A percentile compares a stretch with the other conserved stretches of the same genome.
These are phyloP conservation scores for Grus americana DNA, from an alignment of 2,113 vertebrate species.

Conservation along the genomic window DNA sequence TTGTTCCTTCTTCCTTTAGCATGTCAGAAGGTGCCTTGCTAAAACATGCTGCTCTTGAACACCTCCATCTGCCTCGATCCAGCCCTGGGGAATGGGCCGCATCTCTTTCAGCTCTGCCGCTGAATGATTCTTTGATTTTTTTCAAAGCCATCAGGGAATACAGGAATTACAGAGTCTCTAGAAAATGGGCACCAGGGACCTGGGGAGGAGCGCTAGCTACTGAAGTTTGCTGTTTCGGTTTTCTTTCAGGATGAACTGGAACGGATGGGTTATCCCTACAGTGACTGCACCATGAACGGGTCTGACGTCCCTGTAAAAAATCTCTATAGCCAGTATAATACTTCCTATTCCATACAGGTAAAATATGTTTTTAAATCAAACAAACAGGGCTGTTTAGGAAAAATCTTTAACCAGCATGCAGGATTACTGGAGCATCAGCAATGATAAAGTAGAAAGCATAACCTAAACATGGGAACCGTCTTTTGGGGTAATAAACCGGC, in stretches of 20 bases:
- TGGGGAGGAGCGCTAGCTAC: rapidly evolving
- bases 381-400: background rate
- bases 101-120: background rate
- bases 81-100: background rate
- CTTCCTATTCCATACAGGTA: constrained; percentile 80
- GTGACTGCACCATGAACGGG: constrained; percentile 75
- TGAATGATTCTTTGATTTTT: rapidly evolving
- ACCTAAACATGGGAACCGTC: background rate
- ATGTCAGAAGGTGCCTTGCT: background rate
- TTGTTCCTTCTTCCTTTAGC: background rate
- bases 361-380: background rate
- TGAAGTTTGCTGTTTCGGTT: background rate
- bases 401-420: background rate
- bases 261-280: constrained; percentile 77
- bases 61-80: background rate
- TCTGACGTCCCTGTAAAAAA: constrained; percentile 72
- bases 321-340: constrained; percentile 73
- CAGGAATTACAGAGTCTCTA: background rate
- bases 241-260: constrained; percentile 76
- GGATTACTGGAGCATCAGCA: background rate
- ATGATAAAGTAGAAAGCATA: background rate
- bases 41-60: background rate
- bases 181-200: rapidly evolving
- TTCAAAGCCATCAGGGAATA: background rate
- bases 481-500: background rate